phyloP scores from a whole-genome alignment of 2,888 invertebrate species.

The Tetropium fuscum region DNA sequence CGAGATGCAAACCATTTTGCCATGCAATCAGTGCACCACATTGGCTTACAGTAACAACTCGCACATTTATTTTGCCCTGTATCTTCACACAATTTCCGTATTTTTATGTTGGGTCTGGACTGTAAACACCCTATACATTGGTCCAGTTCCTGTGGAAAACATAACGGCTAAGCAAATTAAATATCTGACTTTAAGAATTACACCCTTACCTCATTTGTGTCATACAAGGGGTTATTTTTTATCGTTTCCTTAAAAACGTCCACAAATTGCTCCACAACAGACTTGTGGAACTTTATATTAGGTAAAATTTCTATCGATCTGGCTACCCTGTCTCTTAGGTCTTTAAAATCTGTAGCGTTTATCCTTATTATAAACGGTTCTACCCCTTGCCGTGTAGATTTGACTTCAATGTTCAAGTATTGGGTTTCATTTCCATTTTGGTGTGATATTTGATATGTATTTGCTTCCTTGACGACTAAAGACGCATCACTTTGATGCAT shows the following conservation, averaged over 20 bases:
- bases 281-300: conserved; percentile 80
- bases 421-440: conserved; percentile 80
- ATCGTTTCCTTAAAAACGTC: conserved; percentile 85
- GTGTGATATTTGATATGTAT: conserved; percentile 77
- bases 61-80: conserved; percentile 66
- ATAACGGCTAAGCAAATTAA: neutral
- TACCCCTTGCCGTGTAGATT: conserved; percentile 72
- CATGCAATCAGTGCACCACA: conserved; percentile 92
- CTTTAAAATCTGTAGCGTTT: conserved; percentile 82
- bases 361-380: conserved; percentile 77
- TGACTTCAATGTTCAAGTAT: conserved; percentile 84
- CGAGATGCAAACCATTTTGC: conserved; percentile 90
- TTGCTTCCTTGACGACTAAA: conserved; percentile 80
- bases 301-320: conserved; percentile 76
- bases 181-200: neutral
- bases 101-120: conserved; percentile 80
- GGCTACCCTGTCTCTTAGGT: conserved; percentile 79
- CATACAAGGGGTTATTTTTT: conserved; percentile 74
- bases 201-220: conserved; percentile 43
- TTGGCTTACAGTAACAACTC: conserved; percentile 82
- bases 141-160: conserved; percentile 75
- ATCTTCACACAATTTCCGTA: conserved; percentile 75
- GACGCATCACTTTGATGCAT: conserved; percentile 85
- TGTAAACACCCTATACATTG: conserved; percentile 93
- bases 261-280: conserved; percentile 85